These are phyloP conservation scores for Charadrius vociferus DNA, from an alignment of 2,113 vertebrate genomes.

Conservation along the genomic window DNA sequence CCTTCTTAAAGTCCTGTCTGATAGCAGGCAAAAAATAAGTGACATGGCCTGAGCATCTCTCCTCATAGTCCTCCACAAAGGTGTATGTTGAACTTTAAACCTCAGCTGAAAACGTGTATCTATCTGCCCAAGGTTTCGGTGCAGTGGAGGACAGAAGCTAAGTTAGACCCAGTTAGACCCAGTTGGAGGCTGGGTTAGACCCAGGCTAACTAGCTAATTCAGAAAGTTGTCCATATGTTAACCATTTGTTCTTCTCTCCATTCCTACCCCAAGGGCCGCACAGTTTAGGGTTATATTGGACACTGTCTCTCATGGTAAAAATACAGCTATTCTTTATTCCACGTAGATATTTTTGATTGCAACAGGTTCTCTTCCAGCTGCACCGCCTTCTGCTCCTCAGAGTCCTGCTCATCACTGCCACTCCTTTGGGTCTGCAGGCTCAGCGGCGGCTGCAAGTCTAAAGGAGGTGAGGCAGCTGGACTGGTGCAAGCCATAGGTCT, in stretches of 20 bases:
- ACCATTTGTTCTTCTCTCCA: not conserved
- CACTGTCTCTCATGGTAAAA: not conserved
- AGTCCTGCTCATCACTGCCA: not conserved
- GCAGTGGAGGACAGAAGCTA: not conserved
- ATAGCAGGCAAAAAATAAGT: not conserved
- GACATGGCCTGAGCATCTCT: not conserved
- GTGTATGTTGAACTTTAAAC: fast-evolving
- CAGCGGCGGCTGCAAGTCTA: fast-evolving
- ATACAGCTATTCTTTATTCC: not conserved
- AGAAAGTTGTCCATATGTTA: not conserved
- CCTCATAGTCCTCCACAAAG: not conserved
- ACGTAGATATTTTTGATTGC: not conserved
- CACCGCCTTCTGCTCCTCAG: not conserved
- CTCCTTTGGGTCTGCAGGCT: not conserved
- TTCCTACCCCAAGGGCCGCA: not conserved
- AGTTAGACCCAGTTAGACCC: not conserved
- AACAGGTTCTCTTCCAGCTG: not conserved
- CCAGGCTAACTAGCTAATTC: not conserved
- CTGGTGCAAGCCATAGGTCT: not conserved
- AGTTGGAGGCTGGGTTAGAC: not conserved
- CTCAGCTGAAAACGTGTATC: not conserved
- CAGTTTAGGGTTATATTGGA: not conserved
- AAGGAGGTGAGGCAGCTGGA: not conserved
- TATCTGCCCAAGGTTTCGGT: not conserved
- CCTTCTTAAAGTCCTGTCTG: not conserved